Evolutionary conservation across 2,888 invertebrate genomes (phyloP).

Genomic region (Cheilosia scutellata): DNA sequence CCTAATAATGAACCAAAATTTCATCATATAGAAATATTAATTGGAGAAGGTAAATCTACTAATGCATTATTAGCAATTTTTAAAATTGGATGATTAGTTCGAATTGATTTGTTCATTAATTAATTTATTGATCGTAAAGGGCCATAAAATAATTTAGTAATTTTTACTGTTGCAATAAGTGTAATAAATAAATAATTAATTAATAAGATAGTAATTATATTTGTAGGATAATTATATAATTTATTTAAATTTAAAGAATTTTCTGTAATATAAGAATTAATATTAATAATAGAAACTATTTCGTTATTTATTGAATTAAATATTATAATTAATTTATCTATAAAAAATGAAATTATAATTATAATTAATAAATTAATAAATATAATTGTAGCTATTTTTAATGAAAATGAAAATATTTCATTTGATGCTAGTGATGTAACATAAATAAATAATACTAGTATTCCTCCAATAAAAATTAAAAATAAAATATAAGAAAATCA

Average conservation of each 20-base stretch:
- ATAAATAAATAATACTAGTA: slow-evolving; percentile 88
- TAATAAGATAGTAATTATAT: slow-evolving; percentile 85
- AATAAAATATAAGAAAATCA: slow-evolving; percentile 88
- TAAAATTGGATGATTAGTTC: slow-evolving; percentile 84
- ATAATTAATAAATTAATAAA: slow-evolving; percentile 78
- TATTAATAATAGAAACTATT: slow-evolving; percentile 80
- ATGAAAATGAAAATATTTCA: slow-evolving; percentile 85
- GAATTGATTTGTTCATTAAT: slow-evolving; percentile 85
- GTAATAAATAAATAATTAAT: slow-evolving; percentile 87
- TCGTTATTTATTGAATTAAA: slow-evolving; percentile 83
- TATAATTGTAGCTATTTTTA: slow-evolving; percentile 80
- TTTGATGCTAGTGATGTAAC: slow-evolving; percentile 87
- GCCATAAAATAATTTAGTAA: slow-evolving; percentile 86
- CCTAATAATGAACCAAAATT: slow-evolving; percentile 89
- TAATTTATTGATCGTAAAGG: slow-evolving; percentile 85
- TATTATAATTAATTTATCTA: slow-evolving; percentile 79
- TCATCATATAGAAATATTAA: slow-evolving; percentile 88
- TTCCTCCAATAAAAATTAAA: slow-evolving; percentile 87
- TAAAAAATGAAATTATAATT: slow-evolving; percentile 77
- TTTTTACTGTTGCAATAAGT: slow-evolving; percentile 86
- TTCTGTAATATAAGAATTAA: slow-evolving; percentile 81
- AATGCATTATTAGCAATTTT: slow-evolving; percentile 87
- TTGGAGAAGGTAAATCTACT: slow-evolving; percentile 86
- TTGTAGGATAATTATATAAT: slow-evolving; percentile 85
- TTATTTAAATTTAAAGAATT: slow-evolving; percentile 85